Evolutionary conservation across 1,140 invertebrate species (phyloP), one percentile per base, ranked within the genome.

Genomic region (Oedothorax gibbosus): DNA sequence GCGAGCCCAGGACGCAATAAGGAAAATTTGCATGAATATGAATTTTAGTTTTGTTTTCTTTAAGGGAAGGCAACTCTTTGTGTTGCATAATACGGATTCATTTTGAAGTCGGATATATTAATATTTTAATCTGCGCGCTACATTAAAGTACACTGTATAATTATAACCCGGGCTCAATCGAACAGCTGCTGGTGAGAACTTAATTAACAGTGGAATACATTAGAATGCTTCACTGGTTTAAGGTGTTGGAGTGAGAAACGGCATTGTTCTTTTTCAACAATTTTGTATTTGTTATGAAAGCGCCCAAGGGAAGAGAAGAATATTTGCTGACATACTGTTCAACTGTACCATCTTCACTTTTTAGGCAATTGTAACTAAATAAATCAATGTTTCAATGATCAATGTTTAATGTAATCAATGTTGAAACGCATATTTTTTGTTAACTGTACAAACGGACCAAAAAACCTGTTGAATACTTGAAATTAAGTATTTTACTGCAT

Each of bases 11-110:
- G 20, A 35, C 54, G 66, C 65, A 50, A 60, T 73, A 82, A 73
- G 68, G 80, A 82, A 35, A 35, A 82, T 82, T 73, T 82, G 80
- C 80, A 82, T 82, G 80, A 82, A 82, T 82, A 82, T 82, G 80
- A 64, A 82, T 82, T 82, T 82, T 73, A 53, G 72, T 82, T 82
- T 82, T 50, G 15, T 79, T 79, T 57, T 60, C n/a, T 71, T 35
- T 51, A 9, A 6, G 35, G 35, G 35, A 35, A 18, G 73, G 35
- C 54, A 35, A 50, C 72, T 18, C 62, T 66, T 56, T 79, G 49
- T 79, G 50, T 79, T 20, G 49, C 56, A 9, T 56, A 62, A 60
- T 73, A 82, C 53, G 80, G 73, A 82, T 82, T 73, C 80, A 64
- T 82, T 82, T 69, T 73, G 56, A 82, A 68, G 20, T 35, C 35